Percentiles rank a stretch among this genome's conserved stretches.
These are phyloP conservation scores for Chanos chanos DNA, from an alignment of 2,797 vertebrate genomes.

Conservation along the genomic window DNA sequence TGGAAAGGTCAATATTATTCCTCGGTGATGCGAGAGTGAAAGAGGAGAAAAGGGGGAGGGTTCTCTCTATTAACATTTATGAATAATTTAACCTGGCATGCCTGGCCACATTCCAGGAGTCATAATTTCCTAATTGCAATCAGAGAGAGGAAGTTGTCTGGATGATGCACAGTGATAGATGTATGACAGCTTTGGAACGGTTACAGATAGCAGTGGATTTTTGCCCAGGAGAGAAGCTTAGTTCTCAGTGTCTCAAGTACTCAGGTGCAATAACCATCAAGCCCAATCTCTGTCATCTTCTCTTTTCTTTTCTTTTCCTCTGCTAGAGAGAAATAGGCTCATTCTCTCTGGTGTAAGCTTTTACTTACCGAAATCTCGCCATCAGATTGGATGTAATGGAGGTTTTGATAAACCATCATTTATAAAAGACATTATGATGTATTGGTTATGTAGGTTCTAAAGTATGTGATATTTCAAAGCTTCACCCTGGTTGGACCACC, in stretches of 20 bases:
- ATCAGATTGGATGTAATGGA: too few species aligned
- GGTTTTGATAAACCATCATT: too few species aligned
- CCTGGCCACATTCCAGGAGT: constrained; percentile 48
- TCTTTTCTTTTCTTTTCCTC: neutral
- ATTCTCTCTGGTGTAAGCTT: neutral
- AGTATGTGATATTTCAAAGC: neutral
- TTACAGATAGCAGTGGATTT: constrained; percentile 1
- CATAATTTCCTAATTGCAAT: constrained; percentile 53
- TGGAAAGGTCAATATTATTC: constrained; percentile 53
- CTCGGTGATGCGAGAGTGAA: constrained; percentile 21
- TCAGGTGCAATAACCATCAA: constrained; percentile 19
- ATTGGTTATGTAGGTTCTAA: neutral
- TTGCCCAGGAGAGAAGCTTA: constrained; percentile 15
- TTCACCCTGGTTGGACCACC: too few species aligned
- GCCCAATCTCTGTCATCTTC: neutral
- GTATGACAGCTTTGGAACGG: constrained; percentile 13
- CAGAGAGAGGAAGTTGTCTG: constrained; percentile 41
- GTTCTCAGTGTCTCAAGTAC: too few species aligned
- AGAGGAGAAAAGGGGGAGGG: constrained; percentile 30
- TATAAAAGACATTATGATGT: neutral
- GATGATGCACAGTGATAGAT: constrained; percentile 23
- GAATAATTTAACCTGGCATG: constrained; percentile 51
- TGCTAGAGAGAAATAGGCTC: neutral
- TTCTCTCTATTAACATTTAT: constrained; percentile 51
- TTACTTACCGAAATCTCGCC: neutral